phyloP scores from a whole-genome alignment of 2,113 vertebrate species.

The Tringa solitaria region DNA sequence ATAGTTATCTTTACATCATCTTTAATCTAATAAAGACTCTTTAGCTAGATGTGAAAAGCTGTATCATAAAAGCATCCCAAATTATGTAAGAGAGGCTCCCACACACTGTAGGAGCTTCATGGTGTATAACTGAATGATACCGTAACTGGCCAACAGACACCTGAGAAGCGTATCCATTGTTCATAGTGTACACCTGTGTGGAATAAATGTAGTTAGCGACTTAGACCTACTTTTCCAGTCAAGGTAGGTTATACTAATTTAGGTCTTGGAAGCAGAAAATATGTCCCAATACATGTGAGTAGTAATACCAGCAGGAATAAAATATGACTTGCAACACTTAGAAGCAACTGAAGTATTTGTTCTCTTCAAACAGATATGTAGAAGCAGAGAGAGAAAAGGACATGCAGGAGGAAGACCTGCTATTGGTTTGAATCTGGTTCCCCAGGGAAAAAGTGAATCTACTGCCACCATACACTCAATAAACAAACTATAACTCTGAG shows the following conservation, averaged over 20 bases:
- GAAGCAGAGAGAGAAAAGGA: background rate
- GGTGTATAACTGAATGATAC: background rate
- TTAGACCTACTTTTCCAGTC: background rate
- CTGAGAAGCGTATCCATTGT: background rate
- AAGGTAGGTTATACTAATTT: background rate
- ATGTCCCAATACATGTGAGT: accelerated
- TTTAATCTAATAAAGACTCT: background rate
- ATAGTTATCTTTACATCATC: background rate
- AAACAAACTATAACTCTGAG: background rate
- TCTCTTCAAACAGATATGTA: background rate
- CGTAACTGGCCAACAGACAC: accelerated
- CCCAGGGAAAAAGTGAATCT: background rate
- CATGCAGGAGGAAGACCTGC: background rate
- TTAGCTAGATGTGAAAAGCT: background rate
- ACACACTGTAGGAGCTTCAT: background rate
- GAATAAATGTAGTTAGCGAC: background rate
- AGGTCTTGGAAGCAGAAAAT: background rate
- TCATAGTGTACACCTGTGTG: background rate
- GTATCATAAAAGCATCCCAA: background rate
- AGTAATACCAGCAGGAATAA: background rate
- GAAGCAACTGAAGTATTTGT: background rate
- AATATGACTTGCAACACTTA: background rate
- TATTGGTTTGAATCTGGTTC: background rate
- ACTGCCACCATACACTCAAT: background rate
- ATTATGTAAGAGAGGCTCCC: background rate